Evolutionary conservation across 2,888 invertebrate genomes (phyloP).

Genomic region (Dysmachus trigonus): DNA sequence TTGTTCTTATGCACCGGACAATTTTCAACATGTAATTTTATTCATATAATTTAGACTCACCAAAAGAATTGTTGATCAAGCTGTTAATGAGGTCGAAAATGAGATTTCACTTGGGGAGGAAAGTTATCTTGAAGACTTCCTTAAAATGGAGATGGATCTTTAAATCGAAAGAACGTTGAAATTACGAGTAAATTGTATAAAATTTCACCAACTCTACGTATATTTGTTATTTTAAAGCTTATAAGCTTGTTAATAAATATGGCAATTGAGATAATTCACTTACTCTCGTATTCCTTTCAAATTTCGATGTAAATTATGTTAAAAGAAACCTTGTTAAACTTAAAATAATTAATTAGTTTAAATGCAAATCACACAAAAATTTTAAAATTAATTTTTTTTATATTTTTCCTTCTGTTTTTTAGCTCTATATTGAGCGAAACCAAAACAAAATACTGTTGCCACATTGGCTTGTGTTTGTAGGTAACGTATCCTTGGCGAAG

Average conservation of each 20-base stretch:
- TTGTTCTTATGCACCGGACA: neutral
- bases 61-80: neutral
- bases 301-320: neutral
- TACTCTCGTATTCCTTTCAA: neutral
- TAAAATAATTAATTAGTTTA: neutral
- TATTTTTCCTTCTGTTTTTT: neutral
- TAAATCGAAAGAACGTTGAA: neutral
- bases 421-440: neutral
- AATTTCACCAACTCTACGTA: neutral
- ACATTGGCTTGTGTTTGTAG: neutral
- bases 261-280: neutral
- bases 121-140: neutral
- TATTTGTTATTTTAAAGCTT: neutral
- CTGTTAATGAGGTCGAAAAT: neutral
- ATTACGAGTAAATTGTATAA: neutral
- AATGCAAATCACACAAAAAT: neutral
- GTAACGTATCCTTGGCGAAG: neutral
- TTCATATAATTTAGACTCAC: neutral
- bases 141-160: neutral
- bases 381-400: neutral
- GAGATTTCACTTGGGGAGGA: constrained; percentile 4
- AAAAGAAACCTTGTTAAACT: neutral
- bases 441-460: constrained; percentile 7
- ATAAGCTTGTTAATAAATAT: neutral
- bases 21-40: too few species aligned